A percentile compares a stretch with the other conserved stretches of the same genome.
phyloP scores from a whole-genome alignment of 2,888 invertebrate genomes.

The Mimas tiliae region DNA sequence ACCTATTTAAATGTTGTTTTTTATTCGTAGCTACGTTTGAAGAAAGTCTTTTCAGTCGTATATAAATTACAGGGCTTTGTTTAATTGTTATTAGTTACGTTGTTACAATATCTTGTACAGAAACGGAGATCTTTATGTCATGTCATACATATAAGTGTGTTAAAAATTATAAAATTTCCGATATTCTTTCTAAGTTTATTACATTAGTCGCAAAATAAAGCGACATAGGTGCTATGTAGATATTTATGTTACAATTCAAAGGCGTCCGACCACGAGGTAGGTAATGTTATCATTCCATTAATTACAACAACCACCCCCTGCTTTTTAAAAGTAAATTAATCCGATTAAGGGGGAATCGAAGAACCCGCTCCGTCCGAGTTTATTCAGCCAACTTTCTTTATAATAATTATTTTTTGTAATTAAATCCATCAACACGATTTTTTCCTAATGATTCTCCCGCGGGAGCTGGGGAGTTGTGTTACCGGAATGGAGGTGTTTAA shows the following conservation, averaged over 20 bases:
- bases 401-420: conserved; percentile 85
- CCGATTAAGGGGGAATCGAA: conserved; percentile 84
- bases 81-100: too few relatives aligned
- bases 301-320: conserved; percentile 80
- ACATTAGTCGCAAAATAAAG: conserved; percentile 33
- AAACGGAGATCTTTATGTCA: background rate
- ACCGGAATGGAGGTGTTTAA: conserved; percentile 53
- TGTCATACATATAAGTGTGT: background rate
- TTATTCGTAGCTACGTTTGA: too few relatives aligned
- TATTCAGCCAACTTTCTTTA: conserved; percentile 83
- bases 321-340: conserved; percentile 85
- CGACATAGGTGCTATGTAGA: conserved; percentile 40
- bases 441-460: conserved; percentile 83
- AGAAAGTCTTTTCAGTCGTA: too few relatives aligned
- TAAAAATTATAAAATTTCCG: background rate
- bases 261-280: conserved; percentile 77
- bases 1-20: too few relatives aligned
- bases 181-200: background rate
- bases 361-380: conserved; percentile 83
- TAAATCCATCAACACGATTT: conserved; percentile 86
- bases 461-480: conserved; percentile 60
- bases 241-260: conserved; percentile 51
- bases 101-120: too few relatives aligned
- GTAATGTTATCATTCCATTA: conserved; percentile 85
- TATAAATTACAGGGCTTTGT: too few relatives aligned